Base-by-base conservation (phyloP, 1,140 invertebrate genomes). In the Temnothorax nylanderi region DNA sequence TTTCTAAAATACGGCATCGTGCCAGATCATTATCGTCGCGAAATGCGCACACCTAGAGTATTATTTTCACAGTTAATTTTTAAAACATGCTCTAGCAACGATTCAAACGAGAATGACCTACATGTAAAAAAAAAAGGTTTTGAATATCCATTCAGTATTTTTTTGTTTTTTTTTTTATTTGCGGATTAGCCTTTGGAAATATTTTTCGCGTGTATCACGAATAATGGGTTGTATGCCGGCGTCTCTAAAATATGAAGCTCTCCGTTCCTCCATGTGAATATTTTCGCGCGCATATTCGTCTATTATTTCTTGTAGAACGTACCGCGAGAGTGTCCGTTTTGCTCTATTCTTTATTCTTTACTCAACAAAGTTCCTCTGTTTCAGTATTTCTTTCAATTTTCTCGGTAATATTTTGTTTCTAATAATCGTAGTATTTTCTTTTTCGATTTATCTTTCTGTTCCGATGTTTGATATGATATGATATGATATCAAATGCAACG, bases 231-330 rank as follows among this genome's bases (percentile, higher is more conserved):
- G 44, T 26, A 4, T 47, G 49, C 44, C 62, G 32, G 16, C 10
- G 21, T 54, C 5, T 21, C 34, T 37, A 58, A 84, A 75, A 74
- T 26, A 62, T 32, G 69, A 84, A 75, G 80, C 80, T 84, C 69
- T 74, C 80, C 67, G 54, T 75, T 74, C 26, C 51, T 41, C 41
- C 26, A 6, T 37, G 32, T 47, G 56, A 84, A 75, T 84, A 75
- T 84, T 84, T 75, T 60, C 54, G 69, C 80, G 54, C 54, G 32
- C 80, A 21, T 44, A 44, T 72, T 21, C 51, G 41, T 84, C 58
- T 60, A 75, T 84, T 84, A 84, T 84, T 75, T 62, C 37, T 60
- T 54, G 37, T 13, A 34, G 37, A 41, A 16, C 51, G 21, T 71
- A 34, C 8, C 51, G 37, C 65, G 51, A n/a, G 21, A 56, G 21